These are phyloP conservation scores for Anoplopoma fimbria DNA, from an alignment of 2,113 vertebrate species.

Conservation along the genomic window DNA sequence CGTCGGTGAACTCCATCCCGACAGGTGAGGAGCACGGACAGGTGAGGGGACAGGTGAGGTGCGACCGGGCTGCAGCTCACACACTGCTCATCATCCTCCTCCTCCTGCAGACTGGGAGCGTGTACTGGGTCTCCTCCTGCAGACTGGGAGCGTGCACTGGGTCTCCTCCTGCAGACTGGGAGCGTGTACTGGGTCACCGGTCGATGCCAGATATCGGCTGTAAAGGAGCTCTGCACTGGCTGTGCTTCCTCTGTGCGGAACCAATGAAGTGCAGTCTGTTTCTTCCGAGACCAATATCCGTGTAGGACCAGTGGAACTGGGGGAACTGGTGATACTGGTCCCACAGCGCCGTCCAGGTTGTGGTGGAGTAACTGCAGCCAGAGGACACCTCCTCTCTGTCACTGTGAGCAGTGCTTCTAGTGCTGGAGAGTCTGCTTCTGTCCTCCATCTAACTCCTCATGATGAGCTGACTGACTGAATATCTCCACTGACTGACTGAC, in stretches of 20 bases:
- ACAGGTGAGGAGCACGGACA: conserved; percentile 21
- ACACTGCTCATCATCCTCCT: conserved; percentile 45
- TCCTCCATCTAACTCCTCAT: too few species aligned
- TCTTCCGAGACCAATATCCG: conserved; percentile 40
- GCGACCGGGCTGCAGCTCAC: conserved; percentile 30
- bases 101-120: too few species aligned
- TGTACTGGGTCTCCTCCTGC: too few species aligned
- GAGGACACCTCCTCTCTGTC: not conserved
- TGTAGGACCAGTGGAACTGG: conserved; percentile 37
- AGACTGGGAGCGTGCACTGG: too few species aligned
- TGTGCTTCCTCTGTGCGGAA: conserved; percentile 59
- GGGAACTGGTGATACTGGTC: too few species aligned
- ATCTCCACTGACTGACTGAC: too few species aligned
- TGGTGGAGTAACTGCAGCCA: not conserved
- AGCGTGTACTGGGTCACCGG: too few species aligned
- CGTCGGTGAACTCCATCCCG: conserved; percentile 77
- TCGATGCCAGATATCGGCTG: conserved; percentile 60
- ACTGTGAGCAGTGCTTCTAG: too few species aligned
- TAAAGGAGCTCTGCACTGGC: conserved; percentile 33
- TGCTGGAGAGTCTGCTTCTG: too few species aligned
- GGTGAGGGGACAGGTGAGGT: too few species aligned
- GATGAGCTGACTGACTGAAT: too few species aligned
- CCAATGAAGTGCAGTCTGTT: conserved; percentile 31
- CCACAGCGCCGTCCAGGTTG: conserved; percentile 50
- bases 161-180: too few species aligned